These are phyloP conservation scores for Pagetopsis macropterus DNA, from an alignment of 2,797 vertebrate species.

Conservation along the genomic window DNA sequence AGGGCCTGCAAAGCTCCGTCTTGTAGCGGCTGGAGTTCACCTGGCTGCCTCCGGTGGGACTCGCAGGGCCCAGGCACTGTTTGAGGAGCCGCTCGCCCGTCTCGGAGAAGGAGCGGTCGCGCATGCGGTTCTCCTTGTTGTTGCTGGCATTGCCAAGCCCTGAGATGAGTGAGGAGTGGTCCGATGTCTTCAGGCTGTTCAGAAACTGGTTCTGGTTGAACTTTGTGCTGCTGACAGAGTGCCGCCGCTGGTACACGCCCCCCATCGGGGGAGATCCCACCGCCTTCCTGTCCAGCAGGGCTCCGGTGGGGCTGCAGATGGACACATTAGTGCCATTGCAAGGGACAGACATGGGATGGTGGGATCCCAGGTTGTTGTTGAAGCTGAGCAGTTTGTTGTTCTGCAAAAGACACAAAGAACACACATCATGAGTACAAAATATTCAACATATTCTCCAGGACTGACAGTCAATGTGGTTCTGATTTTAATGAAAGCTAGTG, in stretches of 20 bases:
- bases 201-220: slow-evolving; percentile 96
- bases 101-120: slow-evolving; percentile 96
- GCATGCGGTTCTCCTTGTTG: slow-evolving; percentile 93
- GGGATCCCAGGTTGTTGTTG: slow-evolving; percentile 84
- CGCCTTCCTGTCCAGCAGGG: slow-evolving; percentile 99
- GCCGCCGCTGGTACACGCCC: slow-evolving; percentile 91
- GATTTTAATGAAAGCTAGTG: slow-evolving; percentile 4
- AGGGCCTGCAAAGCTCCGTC: slow-evolving; percentile 93
- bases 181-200: slow-evolving; percentile 89
- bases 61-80: slow-evolving; percentile 83
- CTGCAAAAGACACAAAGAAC: slow-evolving; percentile 72
- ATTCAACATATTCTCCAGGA: neutral
- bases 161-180: slow-evolving; percentile 85
- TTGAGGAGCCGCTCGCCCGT: slow-evolving; percentile 93
- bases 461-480: neutral
- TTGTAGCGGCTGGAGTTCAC: slow-evolving; percentile 96
- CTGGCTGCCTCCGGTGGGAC: slow-evolving; percentile 86
- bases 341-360: slow-evolving; percentile 84
- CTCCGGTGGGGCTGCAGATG: slow-evolving; percentile 87
- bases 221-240: slow-evolving; percentile 94
- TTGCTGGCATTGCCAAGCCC: slow-evolving; percentile 81
- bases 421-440: neutral
- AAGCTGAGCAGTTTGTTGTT: slow-evolving; percentile 96
- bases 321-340: slow-evolving; percentile 83
- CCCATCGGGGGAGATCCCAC: slow-evolving; percentile 91